phyloP scores from a whole-genome alignment of 2,888 invertebrate genomes.

The Drosophila falleni region DNA sequence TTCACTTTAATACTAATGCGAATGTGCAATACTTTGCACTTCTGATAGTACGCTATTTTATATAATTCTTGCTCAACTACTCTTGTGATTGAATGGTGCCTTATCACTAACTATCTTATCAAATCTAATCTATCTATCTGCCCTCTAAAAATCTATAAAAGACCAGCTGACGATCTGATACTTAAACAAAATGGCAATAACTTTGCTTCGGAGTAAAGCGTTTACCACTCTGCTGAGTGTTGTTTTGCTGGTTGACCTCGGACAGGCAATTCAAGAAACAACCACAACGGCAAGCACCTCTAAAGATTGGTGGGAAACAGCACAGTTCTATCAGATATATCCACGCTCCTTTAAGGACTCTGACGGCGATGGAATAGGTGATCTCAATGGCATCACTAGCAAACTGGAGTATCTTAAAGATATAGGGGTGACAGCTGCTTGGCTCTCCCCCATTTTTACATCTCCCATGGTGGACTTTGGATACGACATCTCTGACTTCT shows the following conservation, averaged over 20 bases:
- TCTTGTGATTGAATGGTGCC: neutral
- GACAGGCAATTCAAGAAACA: constrained; percentile 43
- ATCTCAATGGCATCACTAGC: constrained; percentile 89
- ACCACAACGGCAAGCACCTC: neutral
- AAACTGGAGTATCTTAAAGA: constrained; percentile 89
- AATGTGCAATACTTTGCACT: neutral
- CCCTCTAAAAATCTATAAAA: constrained; percentile 9
- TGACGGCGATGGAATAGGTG: constrained; percentile 93
- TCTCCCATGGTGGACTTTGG: constrained; percentile 92
- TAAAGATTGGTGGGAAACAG: constrained; percentile 93
- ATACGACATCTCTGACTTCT: constrained; percentile 91
- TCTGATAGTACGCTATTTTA: neutral
- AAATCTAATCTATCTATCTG: constrained; percentile 2
- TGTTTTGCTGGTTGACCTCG: constrained; percentile 20
- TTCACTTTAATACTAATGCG: neutral
- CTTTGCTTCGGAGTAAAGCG: neutral
- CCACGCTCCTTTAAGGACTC: constrained; percentile 94
- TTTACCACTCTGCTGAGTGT: constrained; percentile 86
- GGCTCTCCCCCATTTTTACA: constrained; percentile 91
- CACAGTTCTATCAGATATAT: constrained; percentile 93
- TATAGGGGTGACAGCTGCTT: constrained; percentile 89
- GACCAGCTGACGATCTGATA: neutral
- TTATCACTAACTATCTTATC: constrained; percentile 20
- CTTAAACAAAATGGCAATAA: constrained; percentile 1
- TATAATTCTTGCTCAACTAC: neutral